Base-by-base conservation (phyloP, 2,797 vertebrate genomes). In the Neosalanx taihuensis region DNA sequence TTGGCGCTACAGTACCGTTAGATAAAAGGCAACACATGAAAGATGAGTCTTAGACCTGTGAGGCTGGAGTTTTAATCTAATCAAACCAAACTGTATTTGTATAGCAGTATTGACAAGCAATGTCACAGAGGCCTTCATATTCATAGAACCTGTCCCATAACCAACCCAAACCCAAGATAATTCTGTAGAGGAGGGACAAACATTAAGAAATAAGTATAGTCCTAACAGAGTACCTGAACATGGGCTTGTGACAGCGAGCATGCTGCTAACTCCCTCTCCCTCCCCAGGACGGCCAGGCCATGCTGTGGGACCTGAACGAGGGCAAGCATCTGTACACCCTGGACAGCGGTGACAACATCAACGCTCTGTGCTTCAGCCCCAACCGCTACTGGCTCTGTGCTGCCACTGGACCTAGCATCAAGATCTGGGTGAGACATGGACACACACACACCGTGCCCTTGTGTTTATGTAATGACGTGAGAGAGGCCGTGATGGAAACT, bases 321-420 rank as follows among this genome's bases (percentile, higher is more conserved):
- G 97, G 97, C 73, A 99, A 99, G 71, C 97, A 99, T 81, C 93
- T 99, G 23, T 99, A 99, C 89, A 99, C 97, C 0, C 82, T 99
- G 83, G 97, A 99, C 49, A 96, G 97, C 0, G 97, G 97, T 0
- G 97, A 98, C 82, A 91, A 91, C 78, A 99, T 99, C 86, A 99
- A 96, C 0, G 97, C 96, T 0, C 92, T 99, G 0, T 99, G 97
- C 92, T 99, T 99, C 92, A 98, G 96, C 87, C 97, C 96, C 85
- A 99, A 98, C 91, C 95, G 97, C 41, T 99, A 98, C 78, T 99
- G 97, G 97, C 94, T 99, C 2, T 99, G 97, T 26, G 97, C 97
- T 0, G 97, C 97, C 71, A 98, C 97, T 0, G 97, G 97, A 0
- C 97, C 97, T 80, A 98, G 97, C 89, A 99, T 99, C 90, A 98